These are phyloP conservation scores for Microdon myrmicae DNA, from an alignment of 2,888 invertebrate genomes.

Conservation along the genomic window DNA sequence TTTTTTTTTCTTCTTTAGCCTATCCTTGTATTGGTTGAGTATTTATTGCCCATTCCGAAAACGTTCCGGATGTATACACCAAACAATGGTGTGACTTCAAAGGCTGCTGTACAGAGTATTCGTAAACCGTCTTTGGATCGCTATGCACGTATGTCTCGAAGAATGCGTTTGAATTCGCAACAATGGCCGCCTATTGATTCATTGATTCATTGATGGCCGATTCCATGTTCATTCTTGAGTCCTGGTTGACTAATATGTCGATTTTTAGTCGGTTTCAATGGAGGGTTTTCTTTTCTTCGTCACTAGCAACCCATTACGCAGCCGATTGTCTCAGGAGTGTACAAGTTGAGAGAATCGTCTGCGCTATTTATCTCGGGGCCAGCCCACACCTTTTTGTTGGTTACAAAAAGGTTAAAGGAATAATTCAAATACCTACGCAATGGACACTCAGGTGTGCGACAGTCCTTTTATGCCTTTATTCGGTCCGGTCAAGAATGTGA, in stretches of 20 bases:
- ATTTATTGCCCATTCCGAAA: constrained; percentile 9
- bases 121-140: constrained; percentile 18
- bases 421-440: constrained; percentile 19
- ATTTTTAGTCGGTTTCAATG: constrained; percentile 17
- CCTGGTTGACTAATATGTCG: constrained; percentile 7
- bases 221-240: constrained; percentile 3
- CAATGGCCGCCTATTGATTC: constrained; percentile 29
- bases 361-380: constrained; percentile 23
- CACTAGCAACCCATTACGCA: constrained; percentile 16
- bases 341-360: constrained; percentile 28
- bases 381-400: constrained; percentile 42
- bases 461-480: constrained; percentile 28
- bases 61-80: neutral
- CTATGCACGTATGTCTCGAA: constrained; percentile 29
- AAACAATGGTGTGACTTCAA: constrained; percentile 26
- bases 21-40: constrained; percentile 9
- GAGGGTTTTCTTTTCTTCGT: constrained; percentile 2
- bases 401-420: constrained; percentile 15
- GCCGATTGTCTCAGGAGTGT: constrained; percentile 17
- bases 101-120: constrained; percentile 6
- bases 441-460: constrained; percentile 40
- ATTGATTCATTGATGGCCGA: constrained; percentile 33
- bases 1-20: constrained; percentile 36
- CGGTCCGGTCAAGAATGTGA: constrained; percentile 31
- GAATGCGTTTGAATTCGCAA: constrained; percentile 20